These are phyloP conservation scores for Nebria ingens DNA, from an alignment of 1,140 invertebrate species.

Conservation along the genomic window DNA sequence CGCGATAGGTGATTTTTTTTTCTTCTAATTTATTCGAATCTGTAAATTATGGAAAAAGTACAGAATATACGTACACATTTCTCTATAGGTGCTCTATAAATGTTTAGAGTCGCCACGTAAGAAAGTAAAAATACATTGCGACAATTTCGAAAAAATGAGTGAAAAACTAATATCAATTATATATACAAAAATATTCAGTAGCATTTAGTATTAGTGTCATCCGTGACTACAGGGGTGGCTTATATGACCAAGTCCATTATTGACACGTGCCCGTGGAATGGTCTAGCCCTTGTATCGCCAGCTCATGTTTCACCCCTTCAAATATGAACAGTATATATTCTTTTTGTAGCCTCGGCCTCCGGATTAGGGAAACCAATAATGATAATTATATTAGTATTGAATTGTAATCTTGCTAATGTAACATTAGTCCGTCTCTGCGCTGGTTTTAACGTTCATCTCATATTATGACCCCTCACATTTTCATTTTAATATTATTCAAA, in stretches of 20 bases:
- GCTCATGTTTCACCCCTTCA: constrained; percentile 27
- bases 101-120: too few species aligned
- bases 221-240: background rate
- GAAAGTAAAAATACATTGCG: too few species aligned
- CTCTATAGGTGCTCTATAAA: too few species aligned
- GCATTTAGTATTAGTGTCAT: background rate
- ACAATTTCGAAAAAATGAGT: too few species aligned
- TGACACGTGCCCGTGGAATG: constrained; percentile 25
- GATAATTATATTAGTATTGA: constrained; percentile 37
- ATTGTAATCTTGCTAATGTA: constrained; percentile 27
- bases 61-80: too few species aligned
- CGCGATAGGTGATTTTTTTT: too few species aligned
- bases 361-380: constrained; percentile 35
- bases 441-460: background rate
- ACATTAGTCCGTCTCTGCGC: background rate
- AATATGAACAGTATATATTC: constrained; percentile 18
- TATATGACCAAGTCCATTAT: constrained; percentile 23
- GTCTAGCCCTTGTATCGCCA: constrained; percentile 20
- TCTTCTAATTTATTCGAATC: too few species aligned
- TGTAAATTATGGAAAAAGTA: too few species aligned
- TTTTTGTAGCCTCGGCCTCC: constrained; percentile 12
- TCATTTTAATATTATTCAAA: too few species aligned
- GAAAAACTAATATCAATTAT: too few species aligned
- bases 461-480: too few species aligned
- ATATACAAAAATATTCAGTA: too few species aligned